phyloP scores from a whole-genome alignment of 1,140 invertebrate genomes.

The Caenorhabditis elegans region WBcel235 BX284603.4:11278001-11278500 shows the following conservation, averaged over 20 bases:
- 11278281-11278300: conserved; percentile 68
- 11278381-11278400: conserved; percentile 67
- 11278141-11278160: conserved; percentile 75
- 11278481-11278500: too few species aligned
- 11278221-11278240: conserved; percentile 68
- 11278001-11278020: too few species aligned
- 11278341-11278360: conserved; percentile 94
- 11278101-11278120: conserved; percentile 73
- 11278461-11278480: too few species aligned
- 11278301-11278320: conserved; percentile 70
- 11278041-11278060: too few species aligned
- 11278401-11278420: conserved; percentile 38
- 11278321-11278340: conserved; percentile 92
- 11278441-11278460: too few species aligned
- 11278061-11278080: too few species aligned
- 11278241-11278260: conserved; percentile 79
- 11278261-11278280: conserved; percentile 83
- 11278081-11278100: conserved; percentile 53
- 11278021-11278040: too few species aligned
- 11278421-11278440: not conserved
- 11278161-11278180: conserved; percentile 24
- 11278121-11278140: conserved; percentile 95
- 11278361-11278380: conserved; percentile 96
- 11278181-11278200: conserved; percentile 17
- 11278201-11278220: not conserved